Percentiles rank a stretch among this genome's conserved stretches.
These are phyloP conservation scores for Frankliniella fusca DNA, from an alignment of 2,888 invertebrate species.

Conservation along the genomic window DNA sequence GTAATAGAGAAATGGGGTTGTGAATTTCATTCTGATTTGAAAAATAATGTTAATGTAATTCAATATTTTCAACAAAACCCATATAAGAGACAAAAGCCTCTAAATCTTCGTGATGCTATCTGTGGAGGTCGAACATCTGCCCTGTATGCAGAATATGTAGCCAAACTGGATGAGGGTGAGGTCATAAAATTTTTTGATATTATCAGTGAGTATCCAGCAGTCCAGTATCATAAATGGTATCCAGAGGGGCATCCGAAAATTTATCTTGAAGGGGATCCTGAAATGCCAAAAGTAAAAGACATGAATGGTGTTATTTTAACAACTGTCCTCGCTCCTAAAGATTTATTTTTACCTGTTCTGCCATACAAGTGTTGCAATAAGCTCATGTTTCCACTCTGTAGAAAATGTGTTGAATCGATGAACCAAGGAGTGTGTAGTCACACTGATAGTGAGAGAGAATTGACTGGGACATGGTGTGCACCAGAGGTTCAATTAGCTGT, in stretches of 20 bases:
- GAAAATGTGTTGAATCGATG: neutral
- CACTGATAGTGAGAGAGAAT: neutral
- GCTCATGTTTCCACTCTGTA: neutral
- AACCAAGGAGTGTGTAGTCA: neutral
- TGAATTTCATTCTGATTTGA: neutral
- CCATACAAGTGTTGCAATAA: neutral
- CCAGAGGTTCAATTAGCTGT: neutral
- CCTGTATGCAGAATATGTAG: neutral
- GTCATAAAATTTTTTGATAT: neutral
- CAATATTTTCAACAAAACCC: neutral
- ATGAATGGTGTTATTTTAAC: neutral
- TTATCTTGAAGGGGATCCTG: neutral
- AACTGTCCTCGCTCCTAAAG: neutral
- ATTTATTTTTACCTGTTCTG: neutral
- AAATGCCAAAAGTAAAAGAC: neutral
- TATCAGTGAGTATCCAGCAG: neutral
- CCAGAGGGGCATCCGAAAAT: neutral
- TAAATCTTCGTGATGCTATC: neutral
- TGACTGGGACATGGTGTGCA: neutral
- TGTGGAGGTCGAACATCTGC: neutral
- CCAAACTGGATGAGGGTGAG: no score
- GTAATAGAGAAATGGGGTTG: neutral
- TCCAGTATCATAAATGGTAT: neutral
- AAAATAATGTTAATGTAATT: neutral
- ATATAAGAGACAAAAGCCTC: neutral